Percentiles rank a stretch among this genome's conserved stretches.
These are phyloP conservation scores for Melanotaenia duboulayi DNA, from an alignment of 2,113 vertebrate genomes.

Conservation along the genomic window DNA sequence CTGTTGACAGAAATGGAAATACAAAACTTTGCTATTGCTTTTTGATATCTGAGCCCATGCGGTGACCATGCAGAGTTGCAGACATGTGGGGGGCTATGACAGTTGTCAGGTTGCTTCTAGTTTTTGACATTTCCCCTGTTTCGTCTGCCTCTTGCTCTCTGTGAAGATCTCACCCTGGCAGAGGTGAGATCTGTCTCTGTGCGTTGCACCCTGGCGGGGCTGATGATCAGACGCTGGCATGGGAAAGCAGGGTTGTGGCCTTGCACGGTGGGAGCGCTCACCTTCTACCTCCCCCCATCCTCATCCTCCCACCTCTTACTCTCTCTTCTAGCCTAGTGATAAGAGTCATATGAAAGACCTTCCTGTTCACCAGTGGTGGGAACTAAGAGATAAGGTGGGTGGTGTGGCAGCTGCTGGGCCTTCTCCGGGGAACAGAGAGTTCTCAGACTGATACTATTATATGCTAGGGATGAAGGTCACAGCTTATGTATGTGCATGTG, in stretches of 20 bases:
- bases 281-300: slow-evolving; percentile 17
- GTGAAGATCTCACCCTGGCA: slow-evolving; percentile 1
- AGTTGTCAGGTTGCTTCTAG: slow-evolving; percentile 31
- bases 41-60: slow-evolving; percentile 10
- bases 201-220: background rate
- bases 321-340: slow-evolving; percentile 56
- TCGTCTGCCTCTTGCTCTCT: slow-evolving; percentile 22
- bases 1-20: slow-evolving; percentile 46
- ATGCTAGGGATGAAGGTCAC: slow-evolving; percentile 57
- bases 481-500: background rate
- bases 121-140: slow-evolving; percentile 43
- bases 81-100: slow-evolving; percentile 43
- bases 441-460: slow-evolving; percentile 68
- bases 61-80: slow-evolving; percentile 28
- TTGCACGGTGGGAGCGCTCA: slow-evolving; percentile 41
- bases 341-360: slow-evolving; percentile 73
- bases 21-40: slow-evolving; percentile 6
- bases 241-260: slow-evolving; percentile 58
- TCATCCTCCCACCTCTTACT: slow-evolving; percentile 36
- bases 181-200: slow-evolving; percentile 33
- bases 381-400: slow-evolving; percentile 69
- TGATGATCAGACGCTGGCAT: slow-evolving; percentile 48
- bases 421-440: slow-evolving; percentile 79
- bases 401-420: slow-evolving; percentile 55
- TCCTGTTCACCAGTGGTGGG: slow-evolving; percentile 60